A percentile compares a stretch with the other conserved stretches of the same genome.
Evolutionary conservation across 1,140 invertebrate species (phyloP).

Genomic region (Ctenoplectra terminalis): DNA sequence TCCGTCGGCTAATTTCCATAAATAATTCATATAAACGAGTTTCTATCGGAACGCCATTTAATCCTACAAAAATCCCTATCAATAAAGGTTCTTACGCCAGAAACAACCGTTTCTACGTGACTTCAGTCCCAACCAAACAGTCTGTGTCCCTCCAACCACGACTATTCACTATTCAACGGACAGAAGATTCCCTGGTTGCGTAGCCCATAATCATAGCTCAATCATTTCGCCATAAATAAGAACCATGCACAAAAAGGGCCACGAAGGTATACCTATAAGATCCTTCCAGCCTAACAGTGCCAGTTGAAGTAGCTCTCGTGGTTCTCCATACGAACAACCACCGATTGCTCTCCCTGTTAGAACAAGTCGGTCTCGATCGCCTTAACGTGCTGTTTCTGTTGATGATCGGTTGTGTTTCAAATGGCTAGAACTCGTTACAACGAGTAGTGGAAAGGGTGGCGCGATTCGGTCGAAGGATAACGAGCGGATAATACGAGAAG

Average conservation of each 20-base stretch:
- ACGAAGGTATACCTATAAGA: slow-evolving; percentile 32
- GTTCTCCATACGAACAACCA: background rate
- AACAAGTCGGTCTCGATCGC: background rate
- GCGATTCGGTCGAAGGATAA: background rate
- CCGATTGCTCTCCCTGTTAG: background rate
- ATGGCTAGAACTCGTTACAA: slow-evolving; percentile 1
- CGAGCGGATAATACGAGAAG: slow-evolving; percentile 10
- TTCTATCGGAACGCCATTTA: background rate
- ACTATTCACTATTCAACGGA: background rate
- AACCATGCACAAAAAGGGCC: slow-evolving; percentile 38
- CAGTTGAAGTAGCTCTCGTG: slow-evolving; percentile 32
- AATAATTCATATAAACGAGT: background rate
- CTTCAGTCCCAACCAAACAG: background rate
- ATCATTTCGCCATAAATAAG: slow-evolving; percentile 81
- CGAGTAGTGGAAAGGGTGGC: background rate
- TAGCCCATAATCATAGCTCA: slow-evolving; percentile 78
- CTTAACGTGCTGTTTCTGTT: slow-evolving; percentile 1
- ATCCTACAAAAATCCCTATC: background rate
- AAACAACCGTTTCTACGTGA: background rate
- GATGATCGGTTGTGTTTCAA: slow-evolving; percentile 8
- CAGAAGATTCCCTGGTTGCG: slow-evolving; percentile 64
- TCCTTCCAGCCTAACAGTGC: slow-evolving; percentile 32
- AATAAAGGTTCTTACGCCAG: too few species aligned
- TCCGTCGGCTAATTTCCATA: background rate
- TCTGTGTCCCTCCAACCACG: background rate